Conservation (phyloP, 2,797 vertebrate genomes). For the Xenopus petersii region DNA sequence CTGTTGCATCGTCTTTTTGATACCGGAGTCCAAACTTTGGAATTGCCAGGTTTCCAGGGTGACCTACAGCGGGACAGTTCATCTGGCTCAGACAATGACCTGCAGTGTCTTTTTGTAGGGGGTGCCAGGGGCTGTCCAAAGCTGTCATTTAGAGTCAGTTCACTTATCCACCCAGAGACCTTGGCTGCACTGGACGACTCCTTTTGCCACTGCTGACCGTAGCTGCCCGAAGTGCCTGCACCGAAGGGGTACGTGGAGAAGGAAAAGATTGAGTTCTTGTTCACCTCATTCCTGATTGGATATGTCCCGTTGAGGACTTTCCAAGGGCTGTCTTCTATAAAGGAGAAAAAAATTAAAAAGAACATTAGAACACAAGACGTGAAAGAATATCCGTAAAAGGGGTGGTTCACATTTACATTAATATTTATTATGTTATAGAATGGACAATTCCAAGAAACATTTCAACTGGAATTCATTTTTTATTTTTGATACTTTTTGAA, state of each 20-base stretch:
- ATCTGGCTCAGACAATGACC: slow-evolving; percentile 72
- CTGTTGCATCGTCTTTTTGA: slow-evolving; percentile 73
- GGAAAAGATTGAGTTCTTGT: slow-evolving; percentile 51
- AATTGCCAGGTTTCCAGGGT: slow-evolving; percentile 67
- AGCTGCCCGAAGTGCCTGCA: slow-evolving; percentile 41
- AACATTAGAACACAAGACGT: not conserved
- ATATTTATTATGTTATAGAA: too few species aligned
- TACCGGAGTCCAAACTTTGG: slow-evolving; percentile 72
- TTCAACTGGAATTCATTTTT: too few species aligned
- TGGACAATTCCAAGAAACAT: too few species aligned
- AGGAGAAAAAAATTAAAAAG: slow-evolving; percentile 27
- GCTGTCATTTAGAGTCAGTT: slow-evolving; percentile 61
- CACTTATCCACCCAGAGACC: slow-evolving; percentile 61
- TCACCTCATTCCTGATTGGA: slow-evolving; percentile 50
- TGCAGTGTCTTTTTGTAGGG: slow-evolving; percentile 70
- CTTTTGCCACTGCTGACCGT: slow-evolving; percentile 61
- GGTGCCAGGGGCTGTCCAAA: slow-evolving; percentile 63
- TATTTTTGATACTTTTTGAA: too few species aligned
- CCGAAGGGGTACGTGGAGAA: slow-evolving; percentile 55
- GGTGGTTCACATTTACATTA: too few species aligned
- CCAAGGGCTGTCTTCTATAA: slow-evolving; percentile 63
- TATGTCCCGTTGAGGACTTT: slow-evolving; percentile 59
- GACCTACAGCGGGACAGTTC: slow-evolving; percentile 68
- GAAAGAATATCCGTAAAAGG: not conserved
- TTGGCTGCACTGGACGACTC: slow-evolving; percentile 48